Percentiles rank a stretch among this genome's conserved stretches.
Evolutionary conservation across 2,113 vertebrate genomes (phyloP).

Genomic region (Labeo rohita): DNA sequence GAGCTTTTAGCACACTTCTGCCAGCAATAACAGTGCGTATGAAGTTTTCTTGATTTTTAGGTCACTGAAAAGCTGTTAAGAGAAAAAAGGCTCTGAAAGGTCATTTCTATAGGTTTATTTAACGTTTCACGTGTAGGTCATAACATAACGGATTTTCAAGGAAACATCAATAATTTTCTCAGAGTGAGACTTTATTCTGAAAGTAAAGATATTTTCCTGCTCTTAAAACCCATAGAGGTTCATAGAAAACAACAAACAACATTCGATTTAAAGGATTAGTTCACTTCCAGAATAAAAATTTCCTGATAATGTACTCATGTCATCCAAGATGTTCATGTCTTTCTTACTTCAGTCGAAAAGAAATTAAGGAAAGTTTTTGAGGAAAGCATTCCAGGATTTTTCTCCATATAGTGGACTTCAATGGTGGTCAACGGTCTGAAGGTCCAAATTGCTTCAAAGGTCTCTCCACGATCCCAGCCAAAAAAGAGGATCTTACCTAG

Average conservation of each 20-base stretch:
- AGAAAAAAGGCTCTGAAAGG: neutral
- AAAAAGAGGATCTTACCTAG: too few species aligned
- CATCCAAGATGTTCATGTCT: too few species aligned
- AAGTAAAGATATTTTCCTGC: neutral
- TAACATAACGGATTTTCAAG: neutral
- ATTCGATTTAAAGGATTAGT: neutral
- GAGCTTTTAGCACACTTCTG: neutral
- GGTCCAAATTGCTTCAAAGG: too few species aligned
- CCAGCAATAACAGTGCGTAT: neutral
- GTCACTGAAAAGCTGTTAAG: neutral
- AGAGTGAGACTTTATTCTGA: neutral
- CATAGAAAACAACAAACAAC: neutral
- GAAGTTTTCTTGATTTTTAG: neutral
- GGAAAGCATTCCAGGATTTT: too few species aligned
- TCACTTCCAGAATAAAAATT: too few species aligned
- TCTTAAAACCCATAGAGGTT: neutral
- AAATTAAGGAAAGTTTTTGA: too few species aligned
- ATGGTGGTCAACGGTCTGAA: too few species aligned
- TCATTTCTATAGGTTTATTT: neutral
- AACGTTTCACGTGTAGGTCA: neutral
- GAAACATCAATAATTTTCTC: neutral
- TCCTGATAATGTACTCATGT: too few species aligned
- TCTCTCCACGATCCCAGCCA: too few species aligned
- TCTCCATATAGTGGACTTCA: too few species aligned
- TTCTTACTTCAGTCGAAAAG: too few species aligned